Conservation (phyloP, 2,888 invertebrate genomes). For the Eilema griseolum region DNA sequence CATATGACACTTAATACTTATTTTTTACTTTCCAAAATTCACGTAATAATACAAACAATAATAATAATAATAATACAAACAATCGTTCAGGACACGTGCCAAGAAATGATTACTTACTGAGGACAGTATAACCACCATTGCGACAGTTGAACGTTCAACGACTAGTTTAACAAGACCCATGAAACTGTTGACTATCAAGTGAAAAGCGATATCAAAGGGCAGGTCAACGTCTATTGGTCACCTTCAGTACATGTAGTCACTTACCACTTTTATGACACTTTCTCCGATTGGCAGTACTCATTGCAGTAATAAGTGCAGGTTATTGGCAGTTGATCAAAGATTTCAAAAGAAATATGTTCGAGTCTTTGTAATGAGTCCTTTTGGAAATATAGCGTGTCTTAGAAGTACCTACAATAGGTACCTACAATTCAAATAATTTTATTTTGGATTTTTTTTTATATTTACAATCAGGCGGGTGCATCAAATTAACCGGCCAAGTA, state of each 20-base stretch:
- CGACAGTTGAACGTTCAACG: neutral
- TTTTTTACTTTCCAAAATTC: neutral
- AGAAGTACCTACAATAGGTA: neutral
- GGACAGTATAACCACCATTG: neutral
- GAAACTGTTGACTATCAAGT: neutral
- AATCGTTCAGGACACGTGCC: neutral
- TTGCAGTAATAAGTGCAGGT: constrained; percentile 36
- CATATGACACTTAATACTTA: too few species aligned
- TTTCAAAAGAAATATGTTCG: constrained; percentile 42
- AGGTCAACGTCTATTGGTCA: constrained; percentile 44
- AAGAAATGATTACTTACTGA: constrained; percentile 1
- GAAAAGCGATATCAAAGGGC: neutral
- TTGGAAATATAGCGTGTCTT: constrained; percentile 5
- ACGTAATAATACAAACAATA: too few species aligned
- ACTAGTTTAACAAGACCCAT: neutral
- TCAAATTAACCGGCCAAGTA: neutral
- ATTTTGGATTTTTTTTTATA: too few species aligned
- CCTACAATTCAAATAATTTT: neutral
- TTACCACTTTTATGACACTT: constrained; percentile 52
- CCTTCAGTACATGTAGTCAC: constrained; percentile 44
- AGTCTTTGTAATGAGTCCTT: constrained; percentile 21
- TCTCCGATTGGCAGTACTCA: constrained; percentile 46
- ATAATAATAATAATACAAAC: too few species aligned
- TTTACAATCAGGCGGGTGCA: neutral
- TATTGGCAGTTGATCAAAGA: constrained; percentile 70